These are phyloP conservation scores for Odocoileus virginianus DNA, from an alignment of 2,113 vertebrate species.

Conservation along the genomic window DNA sequence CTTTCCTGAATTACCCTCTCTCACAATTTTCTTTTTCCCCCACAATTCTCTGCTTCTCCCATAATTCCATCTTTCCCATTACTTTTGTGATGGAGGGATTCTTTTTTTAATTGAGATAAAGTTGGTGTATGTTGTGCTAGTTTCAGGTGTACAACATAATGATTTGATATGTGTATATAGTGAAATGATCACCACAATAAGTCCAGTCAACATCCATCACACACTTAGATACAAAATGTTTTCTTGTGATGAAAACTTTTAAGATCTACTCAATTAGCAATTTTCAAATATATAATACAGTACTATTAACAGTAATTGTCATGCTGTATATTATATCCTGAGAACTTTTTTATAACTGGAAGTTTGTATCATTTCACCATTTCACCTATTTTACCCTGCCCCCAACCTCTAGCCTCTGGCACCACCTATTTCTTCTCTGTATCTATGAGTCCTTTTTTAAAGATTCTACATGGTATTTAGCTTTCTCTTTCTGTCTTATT, in stretches of 20 bases:
- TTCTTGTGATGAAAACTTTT: not conserved
- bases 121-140: not conserved
- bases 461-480: not conserved
- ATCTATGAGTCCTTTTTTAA: not conserved
- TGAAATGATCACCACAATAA: not conserved
- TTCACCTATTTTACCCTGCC: not conserved
- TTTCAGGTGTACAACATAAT: not conserved
- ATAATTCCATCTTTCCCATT: not conserved
- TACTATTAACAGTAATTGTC: not conserved
- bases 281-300: not conserved
- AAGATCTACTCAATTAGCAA: not conserved
- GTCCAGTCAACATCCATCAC: not conserved
- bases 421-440: not conserved
- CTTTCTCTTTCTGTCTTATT: not conserved
- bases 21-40: not conserved
- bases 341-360: not conserved
- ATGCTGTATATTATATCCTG: not conserved
- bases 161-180: not conserved
- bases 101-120: not conserved
- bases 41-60: not conserved
- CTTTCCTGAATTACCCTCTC: not conserved
- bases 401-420: not conserved
- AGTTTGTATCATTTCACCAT: not conserved
- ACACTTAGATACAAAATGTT: not conserved
- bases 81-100: not conserved